Percentiles rank a stretch among this genome's conserved stretches.
phyloP scores from a whole-genome alignment of 2,797 vertebrate species.

The Sciurus carolinensis region DNA sequence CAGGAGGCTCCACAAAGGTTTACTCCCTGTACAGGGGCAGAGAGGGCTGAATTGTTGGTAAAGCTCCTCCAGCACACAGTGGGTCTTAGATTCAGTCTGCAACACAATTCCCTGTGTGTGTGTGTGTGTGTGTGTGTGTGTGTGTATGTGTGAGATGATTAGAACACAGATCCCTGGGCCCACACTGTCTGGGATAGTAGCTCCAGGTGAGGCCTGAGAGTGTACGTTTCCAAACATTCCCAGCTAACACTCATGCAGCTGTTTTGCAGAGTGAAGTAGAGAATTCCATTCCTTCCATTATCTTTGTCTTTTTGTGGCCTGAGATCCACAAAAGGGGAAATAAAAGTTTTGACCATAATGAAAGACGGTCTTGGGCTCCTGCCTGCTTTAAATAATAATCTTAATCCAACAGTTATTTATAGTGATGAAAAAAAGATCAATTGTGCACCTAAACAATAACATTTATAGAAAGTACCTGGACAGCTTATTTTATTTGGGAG shows the following conservation, averaged over 20 bases:
- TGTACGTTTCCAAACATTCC: background rate
- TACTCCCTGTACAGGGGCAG: background rate
- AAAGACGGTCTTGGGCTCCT: conserved; percentile 48
- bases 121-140: background rate
- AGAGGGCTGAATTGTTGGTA: background rate
- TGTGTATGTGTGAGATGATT: background rate
- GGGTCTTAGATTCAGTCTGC: background rate
- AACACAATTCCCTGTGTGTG: background rate
- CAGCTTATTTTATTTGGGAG: background rate
- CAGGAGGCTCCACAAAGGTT: background rate
- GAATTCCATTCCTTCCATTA: background rate
- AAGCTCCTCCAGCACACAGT: background rate
- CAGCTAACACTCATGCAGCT: background rate
- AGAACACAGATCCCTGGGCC: background rate
- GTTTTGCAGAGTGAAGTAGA: background rate
- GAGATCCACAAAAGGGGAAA: conserved; percentile 39
- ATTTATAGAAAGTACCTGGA: background rate
- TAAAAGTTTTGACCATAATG: conserved; percentile 56
- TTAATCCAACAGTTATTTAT: conserved; percentile 1
- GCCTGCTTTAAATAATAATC: conserved; percentile 41
- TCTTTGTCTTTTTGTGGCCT: background rate
- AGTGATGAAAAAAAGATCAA: background rate
- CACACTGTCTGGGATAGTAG: background rate
- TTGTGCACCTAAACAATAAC: background rate
- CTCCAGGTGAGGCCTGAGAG: background rate